A percentile compares a stretch with the other conserved stretches of the same genome.
Conservation (phyloP, 1,140 invertebrate genomes). For the Steinernema khuongi region DNA sequence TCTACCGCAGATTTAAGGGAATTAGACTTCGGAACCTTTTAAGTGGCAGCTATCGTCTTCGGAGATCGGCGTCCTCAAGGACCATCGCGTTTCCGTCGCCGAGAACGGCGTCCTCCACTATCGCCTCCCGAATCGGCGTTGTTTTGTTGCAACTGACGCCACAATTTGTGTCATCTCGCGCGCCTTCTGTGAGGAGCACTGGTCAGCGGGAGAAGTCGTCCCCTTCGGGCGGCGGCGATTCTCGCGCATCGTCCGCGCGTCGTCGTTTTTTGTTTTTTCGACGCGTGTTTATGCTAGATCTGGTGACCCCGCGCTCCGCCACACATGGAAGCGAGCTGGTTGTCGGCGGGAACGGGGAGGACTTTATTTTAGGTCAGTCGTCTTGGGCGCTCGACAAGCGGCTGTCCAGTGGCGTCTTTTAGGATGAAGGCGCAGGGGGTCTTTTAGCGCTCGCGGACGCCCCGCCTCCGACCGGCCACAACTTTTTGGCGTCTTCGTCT, state of each 20-base stretch:
- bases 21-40: too few species aligned
- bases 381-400: background rate
- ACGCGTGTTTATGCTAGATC: conserved; percentile 11
- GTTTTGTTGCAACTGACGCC: background rate
- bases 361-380: conserved; percentile 8
- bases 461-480: background rate
- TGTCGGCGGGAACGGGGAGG: conserved; percentile 1
- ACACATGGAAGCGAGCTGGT: conserved; percentile 13
- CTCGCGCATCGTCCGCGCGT: background rate
- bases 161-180: background rate
- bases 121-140: background rate
- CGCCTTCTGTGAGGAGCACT: background rate
- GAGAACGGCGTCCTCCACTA: background rate
- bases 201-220: conserved; percentile 1
- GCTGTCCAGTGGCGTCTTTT: conserved; percentile 16
- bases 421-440: conserved; percentile 13
- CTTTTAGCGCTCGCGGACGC: background rate
- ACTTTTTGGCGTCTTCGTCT: conserved; percentile 14
- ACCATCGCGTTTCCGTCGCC: background rate
- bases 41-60: too few species aligned
- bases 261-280: conserved; percentile 7
- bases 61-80: too few species aligned
- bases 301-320: conserved; percentile 7
- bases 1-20: too few species aligned
- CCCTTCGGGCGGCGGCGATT: background rate